Conservation (phyloP, 1,140 invertebrate genomes). For the Alviniconcha marisindica region DNA sequence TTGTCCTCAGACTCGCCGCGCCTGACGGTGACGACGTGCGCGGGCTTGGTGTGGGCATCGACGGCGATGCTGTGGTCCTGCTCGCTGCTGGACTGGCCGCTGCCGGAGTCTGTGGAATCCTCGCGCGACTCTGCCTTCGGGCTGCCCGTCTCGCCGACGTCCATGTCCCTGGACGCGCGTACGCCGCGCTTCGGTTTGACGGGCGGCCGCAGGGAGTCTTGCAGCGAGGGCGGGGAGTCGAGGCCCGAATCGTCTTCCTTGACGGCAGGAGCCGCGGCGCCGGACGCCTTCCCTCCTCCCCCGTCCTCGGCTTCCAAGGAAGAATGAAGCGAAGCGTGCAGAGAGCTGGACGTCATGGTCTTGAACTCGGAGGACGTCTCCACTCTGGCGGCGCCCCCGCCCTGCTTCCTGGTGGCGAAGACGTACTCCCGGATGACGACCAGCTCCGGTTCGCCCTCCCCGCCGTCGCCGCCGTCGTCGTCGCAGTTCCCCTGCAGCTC, state of each 20-base stretch:
- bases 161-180: background rate
- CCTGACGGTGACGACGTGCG: background rate
- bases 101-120: too few species aligned
- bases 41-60: background rate
- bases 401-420: background rate
- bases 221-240: constrained; percentile 5
- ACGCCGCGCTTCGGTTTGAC: background rate
- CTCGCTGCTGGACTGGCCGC: too few species aligned
- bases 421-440: constrained; percentile 17
- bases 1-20: background rate
- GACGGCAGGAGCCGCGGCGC: background rate
- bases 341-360: background rate
- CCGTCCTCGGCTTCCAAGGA: background rate
- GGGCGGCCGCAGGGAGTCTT: background rate
- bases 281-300: background rate
- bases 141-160: background rate
- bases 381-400: background rate
- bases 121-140: too few species aligned
- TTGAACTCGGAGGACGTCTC: background rate
- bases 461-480: background rate
- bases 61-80: background rate
- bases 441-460: background rate
- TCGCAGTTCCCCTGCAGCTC: background rate
- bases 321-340: background rate
- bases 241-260: constrained; percentile 3